Conservation (phyloP, 2,113 vertebrate species). For the Xenotilapia leptura region DNA sequence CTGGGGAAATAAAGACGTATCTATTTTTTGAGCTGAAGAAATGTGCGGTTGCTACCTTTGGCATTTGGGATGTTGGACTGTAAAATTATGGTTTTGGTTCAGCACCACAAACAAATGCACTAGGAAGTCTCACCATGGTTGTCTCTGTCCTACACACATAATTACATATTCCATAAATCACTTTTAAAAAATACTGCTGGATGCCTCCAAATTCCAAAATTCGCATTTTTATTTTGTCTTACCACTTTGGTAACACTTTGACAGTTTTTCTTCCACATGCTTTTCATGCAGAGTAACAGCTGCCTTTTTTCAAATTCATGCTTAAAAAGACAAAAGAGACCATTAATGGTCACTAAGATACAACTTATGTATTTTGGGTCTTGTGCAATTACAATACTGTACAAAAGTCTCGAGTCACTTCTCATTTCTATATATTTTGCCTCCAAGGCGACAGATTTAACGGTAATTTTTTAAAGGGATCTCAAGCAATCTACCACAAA, state of each 20-base stretch:
- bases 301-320: neutral
- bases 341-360: neutral
- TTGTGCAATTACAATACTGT: neutral
- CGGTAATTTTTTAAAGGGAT: neutral
- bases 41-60: neutral
- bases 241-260: neutral
- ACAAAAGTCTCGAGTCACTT: neutral
- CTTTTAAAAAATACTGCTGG: neutral
- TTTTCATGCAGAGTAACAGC: neutral
- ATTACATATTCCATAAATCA: neutral
- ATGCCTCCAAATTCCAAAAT: neutral
- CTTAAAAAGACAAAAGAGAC: neutral
- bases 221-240: neutral
- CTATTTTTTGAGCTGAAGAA: neutral
- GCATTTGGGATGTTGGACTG: neutral
- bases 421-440: neutral
- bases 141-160: neutral
- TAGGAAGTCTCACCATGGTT: neutral
- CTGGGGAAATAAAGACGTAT: neutral
- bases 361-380: neutral
- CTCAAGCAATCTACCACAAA: neutral
- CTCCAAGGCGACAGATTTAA: neutral
- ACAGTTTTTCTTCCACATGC: neutral
- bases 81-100: slow-evolving; percentile 3
- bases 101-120: neutral